These are phyloP conservation scores for Thymelicus sylvestris DNA, from an alignment of 2,888 invertebrate species.

Conservation along the genomic window DNA sequence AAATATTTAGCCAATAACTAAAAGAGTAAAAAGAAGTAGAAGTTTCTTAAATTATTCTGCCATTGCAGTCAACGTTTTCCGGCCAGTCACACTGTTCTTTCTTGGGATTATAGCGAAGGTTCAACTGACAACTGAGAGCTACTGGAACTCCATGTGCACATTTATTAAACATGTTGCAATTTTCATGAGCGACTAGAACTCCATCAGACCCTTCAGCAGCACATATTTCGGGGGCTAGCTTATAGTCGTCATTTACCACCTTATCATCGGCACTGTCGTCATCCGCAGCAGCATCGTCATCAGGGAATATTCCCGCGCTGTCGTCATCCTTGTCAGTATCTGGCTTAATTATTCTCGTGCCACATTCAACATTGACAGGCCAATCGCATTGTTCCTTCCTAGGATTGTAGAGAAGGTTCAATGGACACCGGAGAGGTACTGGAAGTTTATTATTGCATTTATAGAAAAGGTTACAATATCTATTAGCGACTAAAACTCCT, in stretches of 20 bases:
- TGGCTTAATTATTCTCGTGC: conserved; percentile 46
- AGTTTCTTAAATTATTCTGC: conserved; percentile 38
- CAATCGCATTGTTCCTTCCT: conserved; percentile 54
- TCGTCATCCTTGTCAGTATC: conserved; percentile 4
- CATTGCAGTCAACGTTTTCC: conserved; percentile 50
- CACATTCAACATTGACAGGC: conserved; percentile 56
- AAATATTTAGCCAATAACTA: no score
- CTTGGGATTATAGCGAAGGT: conserved; percentile 49
- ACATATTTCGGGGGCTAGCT: conserved; percentile 47
- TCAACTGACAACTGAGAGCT: conserved; percentile 43
- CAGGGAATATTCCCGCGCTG: not conserved
- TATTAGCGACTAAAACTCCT: conserved; percentile 52
- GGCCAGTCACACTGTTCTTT: conserved; percentile 53
- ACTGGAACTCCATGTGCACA: conserved; percentile 45
- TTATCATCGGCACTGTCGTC: conserved; percentile 38
- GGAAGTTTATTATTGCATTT: conserved; percentile 51
- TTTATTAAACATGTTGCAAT: conserved; percentile 53
- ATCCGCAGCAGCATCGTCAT: conserved; percentile 35
- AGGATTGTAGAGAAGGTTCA: conserved; percentile 51
- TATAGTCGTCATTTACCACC: conserved; percentile 38
- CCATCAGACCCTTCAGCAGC: conserved; percentile 49
- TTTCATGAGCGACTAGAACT: conserved; percentile 53
- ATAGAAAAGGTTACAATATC: conserved; percentile 56
- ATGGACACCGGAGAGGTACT: conserved; percentile 48
- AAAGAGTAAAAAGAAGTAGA: not conserved